Conservation (phyloP, 2,113 vertebrate genomes). For the Pelodiscus sinensis region DNA sequence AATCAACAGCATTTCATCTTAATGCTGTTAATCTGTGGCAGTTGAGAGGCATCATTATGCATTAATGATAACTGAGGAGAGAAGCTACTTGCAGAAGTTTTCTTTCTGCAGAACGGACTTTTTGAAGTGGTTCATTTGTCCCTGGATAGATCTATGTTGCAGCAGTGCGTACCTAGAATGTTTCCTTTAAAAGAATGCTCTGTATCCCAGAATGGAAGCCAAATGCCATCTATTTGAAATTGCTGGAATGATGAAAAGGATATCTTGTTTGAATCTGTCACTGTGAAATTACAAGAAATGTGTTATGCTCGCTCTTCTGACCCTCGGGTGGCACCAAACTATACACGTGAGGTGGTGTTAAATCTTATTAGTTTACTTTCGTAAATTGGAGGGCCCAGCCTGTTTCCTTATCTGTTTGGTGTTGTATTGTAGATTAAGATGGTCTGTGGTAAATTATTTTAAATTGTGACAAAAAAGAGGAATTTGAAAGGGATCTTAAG, state of each 20-base stretch:
- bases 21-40: not conserved
- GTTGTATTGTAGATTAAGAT: not conserved
- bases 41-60: not conserved
- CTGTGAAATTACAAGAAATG: not conserved
- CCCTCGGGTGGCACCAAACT: not conserved
- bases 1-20: not conserved
- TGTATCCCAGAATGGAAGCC: not conserved
- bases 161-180: not conserved
- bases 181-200: not conserved
- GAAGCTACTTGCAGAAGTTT: not conserved
- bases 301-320: not conserved
- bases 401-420: not conserved
- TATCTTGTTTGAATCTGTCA: not conserved
- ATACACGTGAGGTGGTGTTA: not conserved
- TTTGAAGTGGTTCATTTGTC: not conserved
- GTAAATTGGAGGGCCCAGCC: not conserved
- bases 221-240: not conserved
- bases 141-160: not conserved
- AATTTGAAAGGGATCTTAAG: not conserved
- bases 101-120: not conserved
- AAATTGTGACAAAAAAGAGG: not conserved
- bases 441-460: not conserved
- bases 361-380: not conserved
- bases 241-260: not conserved
- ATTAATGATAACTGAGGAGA: not conserved